phyloP scores from a whole-genome alignment of 1,140 invertebrate genomes.

The Pseudomyrmex cubaensis region DNA sequence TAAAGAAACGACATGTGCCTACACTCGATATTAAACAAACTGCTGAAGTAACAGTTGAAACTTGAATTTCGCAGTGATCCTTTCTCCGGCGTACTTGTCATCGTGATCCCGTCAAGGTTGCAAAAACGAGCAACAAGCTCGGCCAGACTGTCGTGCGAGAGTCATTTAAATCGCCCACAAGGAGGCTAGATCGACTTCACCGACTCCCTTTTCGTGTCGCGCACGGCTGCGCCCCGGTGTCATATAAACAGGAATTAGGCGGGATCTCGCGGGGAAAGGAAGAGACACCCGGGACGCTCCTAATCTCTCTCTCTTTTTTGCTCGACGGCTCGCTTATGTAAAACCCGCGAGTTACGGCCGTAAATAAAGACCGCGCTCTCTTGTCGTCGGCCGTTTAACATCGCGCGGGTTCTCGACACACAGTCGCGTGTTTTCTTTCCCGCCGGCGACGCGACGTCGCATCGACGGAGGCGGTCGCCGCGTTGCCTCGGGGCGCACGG shows the following conservation, averaged over 20 bases:
- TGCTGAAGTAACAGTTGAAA: background rate
- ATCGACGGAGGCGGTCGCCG: background rate
- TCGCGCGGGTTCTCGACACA: conserved; percentile 7
- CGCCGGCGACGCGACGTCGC: conserved; percentile 6
- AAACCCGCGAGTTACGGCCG: conserved; percentile 37
- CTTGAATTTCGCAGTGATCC: background rate
- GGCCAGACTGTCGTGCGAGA: background rate
- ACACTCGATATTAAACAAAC: background rate
- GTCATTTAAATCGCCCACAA: conserved; percentile 13
- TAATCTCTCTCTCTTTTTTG: conserved; percentile 40
- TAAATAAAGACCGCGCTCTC: conserved; percentile 38
- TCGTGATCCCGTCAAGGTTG: background rate
- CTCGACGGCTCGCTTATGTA: conserved; percentile 17
- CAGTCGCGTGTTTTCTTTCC: conserved; percentile 15
- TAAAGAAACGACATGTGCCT: background rate
- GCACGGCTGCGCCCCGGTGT: conserved; percentile 33
- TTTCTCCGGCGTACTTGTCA: background rate
- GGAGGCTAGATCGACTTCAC: background rate
- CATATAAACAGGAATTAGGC: conserved; percentile 57
- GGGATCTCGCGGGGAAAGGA: conserved; percentile 2
- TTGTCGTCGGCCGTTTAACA: conserved; percentile 36
- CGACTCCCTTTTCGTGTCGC: conserved; percentile 18
- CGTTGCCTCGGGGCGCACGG: conserved; percentile 13
- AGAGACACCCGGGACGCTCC: background rate
- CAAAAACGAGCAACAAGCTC: background rate